Base-by-base conservation (phyloP, 2,113 vertebrate genomes). In the Sceloporus undulatus region DNA sequence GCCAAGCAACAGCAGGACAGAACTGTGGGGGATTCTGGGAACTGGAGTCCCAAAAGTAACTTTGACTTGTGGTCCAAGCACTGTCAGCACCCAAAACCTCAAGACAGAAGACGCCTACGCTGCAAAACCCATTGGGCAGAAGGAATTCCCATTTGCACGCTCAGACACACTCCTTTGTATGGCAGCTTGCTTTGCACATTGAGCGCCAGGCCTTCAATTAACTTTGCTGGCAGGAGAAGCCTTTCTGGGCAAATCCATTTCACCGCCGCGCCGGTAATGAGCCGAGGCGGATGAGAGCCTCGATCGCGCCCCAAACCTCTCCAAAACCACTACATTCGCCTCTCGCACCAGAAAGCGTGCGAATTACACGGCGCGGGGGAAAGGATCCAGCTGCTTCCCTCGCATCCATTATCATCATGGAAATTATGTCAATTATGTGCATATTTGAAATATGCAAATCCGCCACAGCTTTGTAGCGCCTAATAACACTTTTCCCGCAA, bases 371-470 rank as follows among this genome's bases (percentile, higher is more conserved):
- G 16, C 85, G 25, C 76, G 34, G 54, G 76, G 70, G 14, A 73
- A 86, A 70, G 27, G 29, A 79, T 56, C 85, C 76, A 70, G 62
- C 62, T 79, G 65, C 76, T 86, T 6, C 76, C 27, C 42, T 38
- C 62, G 54, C 76, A 70, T 5, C 16, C 3, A 21, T 18, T 38
- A 29, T 54, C 76, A 79, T 86, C 18, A 68, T 34, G 76, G 65
- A 86, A 86, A 86, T 86, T 79, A 52, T 86, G 75, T 86, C 85
- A 79, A 79, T 86, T 52, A 79, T 70, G 27, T 79, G 59, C 42
- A 34, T 66, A 19, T 42, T 75, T 79, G 62, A 86, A 79, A 70
- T 79, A 86, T 79, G 85, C 34, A 79, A 70, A 86, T 86, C 2
- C 23, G 62, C 14, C 34, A 62, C 42, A 21, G 85, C 62, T 86